Conservation (phyloP, 2,797 vertebrate species). For the Nothura maculosa region DNA sequence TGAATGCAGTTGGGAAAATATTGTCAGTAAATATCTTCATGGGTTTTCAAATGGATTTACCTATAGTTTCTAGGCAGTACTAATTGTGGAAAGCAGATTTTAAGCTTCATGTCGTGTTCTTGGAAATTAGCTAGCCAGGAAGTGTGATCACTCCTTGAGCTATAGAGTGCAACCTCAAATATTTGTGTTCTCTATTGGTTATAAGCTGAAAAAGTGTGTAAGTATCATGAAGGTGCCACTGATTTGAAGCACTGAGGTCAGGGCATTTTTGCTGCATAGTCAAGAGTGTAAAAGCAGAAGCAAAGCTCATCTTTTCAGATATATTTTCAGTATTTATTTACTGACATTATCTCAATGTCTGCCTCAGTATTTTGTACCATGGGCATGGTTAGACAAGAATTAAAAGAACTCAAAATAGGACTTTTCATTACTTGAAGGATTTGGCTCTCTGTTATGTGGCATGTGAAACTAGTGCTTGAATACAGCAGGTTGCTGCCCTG, state of each 20-base stretch:
- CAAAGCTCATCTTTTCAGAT: rapidly evolving
- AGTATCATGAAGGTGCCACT: neutral
- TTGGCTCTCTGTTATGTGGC: neutral
- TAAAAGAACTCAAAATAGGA: neutral
- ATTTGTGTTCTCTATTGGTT: neutral
- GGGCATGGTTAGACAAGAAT: neutral
- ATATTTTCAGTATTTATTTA: neutral
- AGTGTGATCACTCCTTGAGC: neutral
- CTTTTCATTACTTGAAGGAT: neutral
- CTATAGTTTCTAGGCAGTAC: neutral
- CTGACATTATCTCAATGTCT: neutral
- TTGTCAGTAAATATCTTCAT: neutral
- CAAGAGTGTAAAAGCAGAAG: neutral
- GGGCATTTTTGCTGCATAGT: rapidly evolving
- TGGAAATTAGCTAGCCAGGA: neutral
- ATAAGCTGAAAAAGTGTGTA: neutral
- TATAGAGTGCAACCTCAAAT: neutral
- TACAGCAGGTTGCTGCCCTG: neutral
- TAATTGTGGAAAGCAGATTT: neutral
- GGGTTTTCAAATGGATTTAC: neutral
- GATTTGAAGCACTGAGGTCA: neutral
- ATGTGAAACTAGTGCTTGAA: rapidly evolving
- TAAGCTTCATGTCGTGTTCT: neutral
- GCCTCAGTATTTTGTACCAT: neutral
- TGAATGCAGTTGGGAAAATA: neutral